phyloP scores from a whole-genome alignment of 2,113 vertebrate species.

The Carettochelys insculpta region DNA sequence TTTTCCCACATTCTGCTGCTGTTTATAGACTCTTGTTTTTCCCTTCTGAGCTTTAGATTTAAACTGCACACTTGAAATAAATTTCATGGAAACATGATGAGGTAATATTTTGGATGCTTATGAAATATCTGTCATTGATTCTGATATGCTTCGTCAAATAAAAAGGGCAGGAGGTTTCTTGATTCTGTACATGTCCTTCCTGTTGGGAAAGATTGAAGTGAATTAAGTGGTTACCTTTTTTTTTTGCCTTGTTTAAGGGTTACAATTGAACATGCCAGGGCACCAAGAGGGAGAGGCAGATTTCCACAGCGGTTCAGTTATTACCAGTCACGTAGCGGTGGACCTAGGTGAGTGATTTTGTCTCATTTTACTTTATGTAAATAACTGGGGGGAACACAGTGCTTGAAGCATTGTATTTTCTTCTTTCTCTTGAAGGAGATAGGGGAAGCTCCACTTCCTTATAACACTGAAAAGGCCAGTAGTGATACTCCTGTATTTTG shows the following conservation, averaged over 20 bases:
- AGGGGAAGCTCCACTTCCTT: background rate
- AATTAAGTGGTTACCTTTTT: background rate
- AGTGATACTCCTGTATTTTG: background rate
- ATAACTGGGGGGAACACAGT: background rate
- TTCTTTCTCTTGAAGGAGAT: background rate
- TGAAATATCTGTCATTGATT: background rate
- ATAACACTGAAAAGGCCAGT: background rate
- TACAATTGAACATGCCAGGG: conserved; percentile 89
- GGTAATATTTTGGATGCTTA: conserved; percentile 1
- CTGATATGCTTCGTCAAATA: background rate
- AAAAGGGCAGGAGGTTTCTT: conserved; percentile 8
- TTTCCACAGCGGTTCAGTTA: conserved; percentile 84
- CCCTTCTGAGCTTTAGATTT: background rate
- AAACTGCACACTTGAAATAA: background rate
- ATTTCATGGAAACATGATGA: background rate
- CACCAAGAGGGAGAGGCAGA: conserved; percentile 78
- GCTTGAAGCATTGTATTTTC: background rate
- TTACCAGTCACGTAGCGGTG: conserved; percentile 84
- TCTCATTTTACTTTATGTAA: background rate
- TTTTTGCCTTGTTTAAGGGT: conserved; percentile 74
- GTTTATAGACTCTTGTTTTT: background rate
- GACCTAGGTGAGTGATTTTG: conserved; percentile 80
- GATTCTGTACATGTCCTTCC: background rate
- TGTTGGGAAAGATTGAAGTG: background rate
- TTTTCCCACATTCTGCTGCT: background rate